phyloP scores from a whole-genome alignment of 92 coral and sea anemone genomes.

The Epizoanthus scotinus region DNA sequence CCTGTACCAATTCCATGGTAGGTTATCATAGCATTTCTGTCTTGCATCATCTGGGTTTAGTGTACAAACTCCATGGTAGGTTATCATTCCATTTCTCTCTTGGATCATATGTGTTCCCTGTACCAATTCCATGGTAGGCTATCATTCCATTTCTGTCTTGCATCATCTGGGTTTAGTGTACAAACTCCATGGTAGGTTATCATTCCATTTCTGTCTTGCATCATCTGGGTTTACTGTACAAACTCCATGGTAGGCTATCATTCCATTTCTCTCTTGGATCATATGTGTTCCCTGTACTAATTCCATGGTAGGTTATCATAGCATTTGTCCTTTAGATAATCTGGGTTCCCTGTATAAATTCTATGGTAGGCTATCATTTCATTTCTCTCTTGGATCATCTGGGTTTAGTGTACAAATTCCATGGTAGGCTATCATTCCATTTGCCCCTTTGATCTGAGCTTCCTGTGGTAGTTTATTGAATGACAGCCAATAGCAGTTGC shows the following conservation, averaged over 20 bases:
- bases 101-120: not conserved
- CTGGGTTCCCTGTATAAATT: slow-evolving; percentile 86
- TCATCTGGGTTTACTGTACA: slow-evolving; percentile 59
- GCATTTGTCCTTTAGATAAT: slow-evolving; percentile 61
- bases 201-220: not conserved
- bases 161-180: not conserved
- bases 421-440: slow-evolving; percentile 52
- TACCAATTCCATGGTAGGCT: not conserved
- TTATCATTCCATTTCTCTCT: not conserved
- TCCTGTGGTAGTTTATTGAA: slow-evolving; percentile 66
- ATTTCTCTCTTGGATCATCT: slow-evolving; percentile 71
- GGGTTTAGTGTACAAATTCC: slow-evolving; percentile 89
- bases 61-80: too few relatives aligned
- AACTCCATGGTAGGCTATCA: slow-evolving; percentile 72
- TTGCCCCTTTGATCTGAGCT: slow-evolving; percentile 73
- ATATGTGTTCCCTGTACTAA: too few relatives aligned
- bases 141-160: not conserved
- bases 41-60: slow-evolving; percentile 74
- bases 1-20: slow-evolving; percentile 89
- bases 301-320: too few relatives aligned
- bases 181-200: not conserved
- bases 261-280: too few relatives aligned
- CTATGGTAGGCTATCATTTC: slow-evolving; percentile 58
- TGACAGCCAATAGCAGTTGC: too few relatives aligned
- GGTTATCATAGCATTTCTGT: slow-evolving; percentile 33